phyloP scores from a whole-genome alignment of 2,797 vertebrate genomes.

The Lepus oiostolus region DNA sequence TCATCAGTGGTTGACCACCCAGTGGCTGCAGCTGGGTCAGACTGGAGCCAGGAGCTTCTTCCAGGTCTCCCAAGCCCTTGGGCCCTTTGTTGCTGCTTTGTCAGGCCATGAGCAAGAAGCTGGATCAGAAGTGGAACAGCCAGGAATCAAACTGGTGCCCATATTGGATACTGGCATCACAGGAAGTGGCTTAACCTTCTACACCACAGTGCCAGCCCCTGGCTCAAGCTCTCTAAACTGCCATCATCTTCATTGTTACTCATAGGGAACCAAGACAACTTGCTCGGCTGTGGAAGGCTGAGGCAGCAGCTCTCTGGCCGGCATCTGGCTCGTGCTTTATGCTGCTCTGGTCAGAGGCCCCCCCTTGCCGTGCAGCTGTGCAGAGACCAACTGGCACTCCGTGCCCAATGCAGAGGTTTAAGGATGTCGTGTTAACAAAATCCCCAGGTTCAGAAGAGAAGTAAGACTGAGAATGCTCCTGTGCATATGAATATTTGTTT shows the following conservation, averaged over 20 bases:
- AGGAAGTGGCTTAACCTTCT: too few species aligned
- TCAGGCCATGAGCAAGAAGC: too few species aligned
- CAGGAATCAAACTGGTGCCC: too few species aligned
- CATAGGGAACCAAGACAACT: background rate
- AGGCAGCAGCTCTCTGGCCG: background rate
- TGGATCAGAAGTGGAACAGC: too few species aligned
- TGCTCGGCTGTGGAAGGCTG: background rate
- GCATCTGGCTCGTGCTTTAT: background rate
- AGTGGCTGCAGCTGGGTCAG: too few species aligned
- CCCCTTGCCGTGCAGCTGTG: background rate
- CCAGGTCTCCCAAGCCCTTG: too few species aligned
- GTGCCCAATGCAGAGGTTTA: background rate
- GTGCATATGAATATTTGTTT: background rate
- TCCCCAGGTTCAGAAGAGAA: conserved; percentile 2
- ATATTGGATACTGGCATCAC: too few species aligned
- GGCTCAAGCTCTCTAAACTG: background rate
- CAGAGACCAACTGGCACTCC: accelerated
- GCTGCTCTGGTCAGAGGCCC: conserved; percentile 2
- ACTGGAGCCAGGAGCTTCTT: too few species aligned
- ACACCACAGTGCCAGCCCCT: too few species aligned
- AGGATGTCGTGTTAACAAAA: background rate
- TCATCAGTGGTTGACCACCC: too few species aligned
- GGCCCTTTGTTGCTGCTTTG: too few species aligned
- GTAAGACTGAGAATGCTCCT: background rate
- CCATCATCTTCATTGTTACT: background rate